A percentile compares a stretch with the other conserved stretches of the same genome.
These are phyloP conservation scores for Melanotaenia parkinsoni DNA, from an alignment of 2,797 vertebrate genomes.

Conservation along the genomic window DNA sequence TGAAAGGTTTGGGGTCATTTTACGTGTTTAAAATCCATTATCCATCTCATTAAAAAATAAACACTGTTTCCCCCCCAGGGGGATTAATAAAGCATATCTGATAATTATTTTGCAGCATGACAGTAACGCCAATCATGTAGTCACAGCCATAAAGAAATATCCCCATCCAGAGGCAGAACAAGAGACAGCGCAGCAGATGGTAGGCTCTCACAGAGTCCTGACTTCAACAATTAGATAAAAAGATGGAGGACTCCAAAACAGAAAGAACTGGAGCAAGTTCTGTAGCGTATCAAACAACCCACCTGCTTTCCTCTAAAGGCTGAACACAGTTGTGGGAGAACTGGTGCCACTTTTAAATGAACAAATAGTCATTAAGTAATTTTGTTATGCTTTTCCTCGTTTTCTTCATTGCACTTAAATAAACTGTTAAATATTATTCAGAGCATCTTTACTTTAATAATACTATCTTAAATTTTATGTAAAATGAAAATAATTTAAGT, in stretches of 20 bases:
- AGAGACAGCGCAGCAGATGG: conserved; percentile 21
- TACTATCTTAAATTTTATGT: too few species aligned
- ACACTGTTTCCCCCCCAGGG: background rate
- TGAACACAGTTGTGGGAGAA: background rate
- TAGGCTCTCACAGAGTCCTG: conserved; percentile 9
- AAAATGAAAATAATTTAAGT: too few species aligned
- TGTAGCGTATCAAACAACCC: conserved; percentile 5
- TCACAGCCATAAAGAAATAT: conserved; percentile 3
- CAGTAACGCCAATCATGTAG: conserved; percentile 1
- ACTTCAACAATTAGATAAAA: conserved; percentile 27
- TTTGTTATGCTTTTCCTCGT: too few species aligned
- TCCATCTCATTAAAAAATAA: background rate
- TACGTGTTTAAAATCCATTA: background rate
- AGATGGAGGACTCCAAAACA: conserved; percentile 4
- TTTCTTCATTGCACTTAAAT: background rate
- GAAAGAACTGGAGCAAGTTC: conserved; percentile 1
- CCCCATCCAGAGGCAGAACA: conserved; percentile 20
- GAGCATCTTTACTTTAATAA: too few species aligned
- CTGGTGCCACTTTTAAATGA: background rate
- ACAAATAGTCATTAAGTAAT: background rate
- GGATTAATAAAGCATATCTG: background rate
- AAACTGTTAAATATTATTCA: background rate
- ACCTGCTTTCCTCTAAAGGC: background rate
- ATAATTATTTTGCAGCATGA: conserved; percentile 3
- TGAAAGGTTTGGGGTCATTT: background rate